Evolutionary conservation across 2,888 invertebrate genomes (phyloP).

Genomic region (Eilema depressum): DNA sequence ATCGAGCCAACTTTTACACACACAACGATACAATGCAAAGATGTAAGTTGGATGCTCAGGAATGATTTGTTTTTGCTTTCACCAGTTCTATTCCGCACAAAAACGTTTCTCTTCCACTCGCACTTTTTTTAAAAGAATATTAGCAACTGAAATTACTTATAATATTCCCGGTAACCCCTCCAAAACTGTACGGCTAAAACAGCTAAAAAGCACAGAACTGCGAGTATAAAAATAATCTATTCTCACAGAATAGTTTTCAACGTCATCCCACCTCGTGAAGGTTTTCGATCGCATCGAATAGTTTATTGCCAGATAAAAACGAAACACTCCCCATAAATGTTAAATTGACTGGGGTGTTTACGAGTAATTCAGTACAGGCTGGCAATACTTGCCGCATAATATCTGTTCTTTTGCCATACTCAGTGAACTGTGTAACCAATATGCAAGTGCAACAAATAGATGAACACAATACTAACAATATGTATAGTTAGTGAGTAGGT

Average conservation of each 20-base stretch:
- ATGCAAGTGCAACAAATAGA: not conserved
- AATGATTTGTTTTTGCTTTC: not conserved
- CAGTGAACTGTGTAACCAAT: not conserved
- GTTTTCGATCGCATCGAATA: not conserved
- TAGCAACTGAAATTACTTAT: too few relatives aligned
- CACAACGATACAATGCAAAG: too few relatives aligned
- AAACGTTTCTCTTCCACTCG: not conserved
- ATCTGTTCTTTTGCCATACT: not conserved
- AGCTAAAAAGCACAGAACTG: too few relatives aligned
- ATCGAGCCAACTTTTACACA: too few relatives aligned
- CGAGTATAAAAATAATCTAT: not conserved
- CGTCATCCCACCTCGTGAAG: not conserved
- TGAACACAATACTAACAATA: not conserved
- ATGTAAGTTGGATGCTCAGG: too few relatives aligned
- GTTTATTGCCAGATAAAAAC: not conserved
- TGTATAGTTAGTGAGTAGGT: not conserved
- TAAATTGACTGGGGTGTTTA: conserved; percentile 4
- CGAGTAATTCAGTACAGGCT: not conserved
- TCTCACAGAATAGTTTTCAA: not conserved
- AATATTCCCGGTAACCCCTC: too few relatives aligned
- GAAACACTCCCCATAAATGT: not conserved
- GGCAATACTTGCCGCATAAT: not conserved
- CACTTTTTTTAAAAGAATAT: too few relatives aligned
- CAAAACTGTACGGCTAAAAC: too few relatives aligned
- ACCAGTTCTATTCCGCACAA: not conserved